Evolutionary conservation across 2,888 invertebrate species (phyloP).

Genomic region (Drosophila falleni): DNA sequence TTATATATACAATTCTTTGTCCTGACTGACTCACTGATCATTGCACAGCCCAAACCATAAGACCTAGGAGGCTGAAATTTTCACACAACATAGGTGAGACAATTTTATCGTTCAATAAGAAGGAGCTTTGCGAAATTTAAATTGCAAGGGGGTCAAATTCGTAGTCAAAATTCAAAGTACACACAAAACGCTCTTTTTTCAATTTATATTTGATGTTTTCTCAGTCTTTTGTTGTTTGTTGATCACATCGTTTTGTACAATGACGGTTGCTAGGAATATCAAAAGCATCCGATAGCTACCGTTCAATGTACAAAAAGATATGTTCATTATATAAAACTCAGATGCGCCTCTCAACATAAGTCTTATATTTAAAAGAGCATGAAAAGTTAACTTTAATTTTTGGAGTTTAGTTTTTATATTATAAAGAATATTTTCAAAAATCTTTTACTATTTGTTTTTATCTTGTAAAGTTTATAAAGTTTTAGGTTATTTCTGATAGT

Average conservation of each 20-base stretch:
- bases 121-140: too few relatives aligned
- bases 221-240: constrained; percentile 3
- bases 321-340: not conserved
- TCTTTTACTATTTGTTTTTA: not conserved
- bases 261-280: constrained; percentile 49
- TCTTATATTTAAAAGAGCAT: constrained; percentile 3
- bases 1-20: too few relatives aligned
- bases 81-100: too few relatives aligned
- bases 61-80: too few relatives aligned
- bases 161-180: too few relatives aligned
- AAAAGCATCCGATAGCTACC: constrained; percentile 47
- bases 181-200: not conserved
- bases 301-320: constrained; percentile 42
- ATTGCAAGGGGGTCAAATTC: too few relatives aligned
- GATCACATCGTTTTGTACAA: constrained; percentile 31
- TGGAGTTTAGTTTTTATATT: not conserved
- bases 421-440: not conserved
- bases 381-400: not conserved
- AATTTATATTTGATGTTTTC: not conserved
- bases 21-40: too few relatives aligned
- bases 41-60: too few relatives aligned
- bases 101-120: too few relatives aligned
- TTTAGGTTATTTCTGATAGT: not conserved
- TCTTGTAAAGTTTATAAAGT: not conserved
- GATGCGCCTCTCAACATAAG: constrained; percentile 10